These are phyloP conservation scores for Scaptomyza flava DNA, from an alignment of 2,888 invertebrate species.

Conservation along the genomic window DNA sequence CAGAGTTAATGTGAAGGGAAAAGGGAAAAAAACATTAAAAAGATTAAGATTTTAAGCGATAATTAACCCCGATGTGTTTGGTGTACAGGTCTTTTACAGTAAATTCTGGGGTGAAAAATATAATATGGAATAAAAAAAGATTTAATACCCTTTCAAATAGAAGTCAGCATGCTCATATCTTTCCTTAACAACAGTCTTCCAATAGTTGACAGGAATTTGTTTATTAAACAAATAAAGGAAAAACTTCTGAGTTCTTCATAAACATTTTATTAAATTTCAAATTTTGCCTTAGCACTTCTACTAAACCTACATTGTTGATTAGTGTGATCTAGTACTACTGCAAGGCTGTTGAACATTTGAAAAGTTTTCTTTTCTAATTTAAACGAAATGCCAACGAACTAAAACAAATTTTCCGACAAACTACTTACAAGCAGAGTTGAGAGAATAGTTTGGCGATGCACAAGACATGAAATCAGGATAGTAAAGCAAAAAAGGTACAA, in stretches of 20 bases:
- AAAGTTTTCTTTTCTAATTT: not conserved
- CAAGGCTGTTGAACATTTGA: not conserved
- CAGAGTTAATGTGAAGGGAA: not conserved
- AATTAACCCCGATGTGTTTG: slow-evolving; percentile 27
- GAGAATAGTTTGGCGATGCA: slow-evolving; percentile 21
- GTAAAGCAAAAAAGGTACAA: slow-evolving; percentile 41
- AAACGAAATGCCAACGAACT: slow-evolving; percentile 9
- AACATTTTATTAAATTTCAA: no score
- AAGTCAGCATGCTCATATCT: not conserved
- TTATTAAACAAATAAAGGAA: no score
- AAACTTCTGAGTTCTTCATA: no score
- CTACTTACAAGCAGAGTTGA: slow-evolving; percentile 18
- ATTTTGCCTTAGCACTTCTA: not conserved
- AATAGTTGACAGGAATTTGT: no score
- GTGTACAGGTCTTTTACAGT: slow-evolving; percentile 8
- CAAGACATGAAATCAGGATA: slow-evolving; percentile 11
- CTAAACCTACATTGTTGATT: not conserved
- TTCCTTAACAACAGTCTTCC: no score
- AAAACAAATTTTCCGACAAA: slow-evolving; percentile 17
- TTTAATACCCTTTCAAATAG: not conserved
- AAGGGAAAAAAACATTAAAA: slow-evolving; percentile 2
- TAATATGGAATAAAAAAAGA: not conserved
- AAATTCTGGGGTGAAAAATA: not conserved
- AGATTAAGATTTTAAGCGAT: slow-evolving; percentile 38
- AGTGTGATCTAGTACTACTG: not conserved